phyloP scores from a whole-genome alignment of 2,888 invertebrate genomes.

The Reticulitermes lucifugus region DNA sequence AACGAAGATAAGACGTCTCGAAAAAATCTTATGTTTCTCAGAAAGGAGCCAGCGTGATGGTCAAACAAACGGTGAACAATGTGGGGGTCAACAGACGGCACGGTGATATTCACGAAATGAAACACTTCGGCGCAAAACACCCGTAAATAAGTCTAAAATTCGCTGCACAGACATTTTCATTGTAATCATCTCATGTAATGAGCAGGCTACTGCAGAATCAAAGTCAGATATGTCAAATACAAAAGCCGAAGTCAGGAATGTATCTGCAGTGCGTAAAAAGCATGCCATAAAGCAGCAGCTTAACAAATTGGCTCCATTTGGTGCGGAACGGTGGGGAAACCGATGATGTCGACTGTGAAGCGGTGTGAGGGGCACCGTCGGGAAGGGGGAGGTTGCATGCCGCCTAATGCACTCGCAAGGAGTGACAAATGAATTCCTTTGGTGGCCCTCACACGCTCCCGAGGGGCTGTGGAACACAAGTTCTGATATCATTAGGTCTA shows the following conservation, averaged over 20 bases:
- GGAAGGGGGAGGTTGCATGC: conserved; percentile 10
- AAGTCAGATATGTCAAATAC: neutral
- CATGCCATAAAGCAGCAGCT: conserved; percentile 11
- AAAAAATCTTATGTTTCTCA: no score
- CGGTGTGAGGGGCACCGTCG: neutral
- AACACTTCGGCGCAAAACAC: no score
- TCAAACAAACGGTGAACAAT: no score
- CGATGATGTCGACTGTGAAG: neutral
- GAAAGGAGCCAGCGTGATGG: no score
- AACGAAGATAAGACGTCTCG: no score
- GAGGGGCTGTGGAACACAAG: conserved; percentile 29
- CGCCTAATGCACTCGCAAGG: neutral
- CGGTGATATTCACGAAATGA: no score
- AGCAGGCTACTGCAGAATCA: neutral
- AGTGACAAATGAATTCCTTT: conserved; percentile 44
- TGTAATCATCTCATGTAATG: neutral
- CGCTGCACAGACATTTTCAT: no score
- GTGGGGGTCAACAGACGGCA: no score
- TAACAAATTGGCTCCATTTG: conserved; percentile 36
- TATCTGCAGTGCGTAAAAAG: conserved; percentile 5
- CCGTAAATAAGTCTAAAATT: no score
- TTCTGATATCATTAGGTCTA: conserved; percentile 48
- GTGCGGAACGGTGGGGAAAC: conserved; percentile 6
- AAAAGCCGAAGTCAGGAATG: neutral
- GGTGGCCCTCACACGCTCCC: conserved; percentile 30